Conservation (phyloP, 2,797 vertebrate genomes). For the Rhinoraja longicauda region DNA sequence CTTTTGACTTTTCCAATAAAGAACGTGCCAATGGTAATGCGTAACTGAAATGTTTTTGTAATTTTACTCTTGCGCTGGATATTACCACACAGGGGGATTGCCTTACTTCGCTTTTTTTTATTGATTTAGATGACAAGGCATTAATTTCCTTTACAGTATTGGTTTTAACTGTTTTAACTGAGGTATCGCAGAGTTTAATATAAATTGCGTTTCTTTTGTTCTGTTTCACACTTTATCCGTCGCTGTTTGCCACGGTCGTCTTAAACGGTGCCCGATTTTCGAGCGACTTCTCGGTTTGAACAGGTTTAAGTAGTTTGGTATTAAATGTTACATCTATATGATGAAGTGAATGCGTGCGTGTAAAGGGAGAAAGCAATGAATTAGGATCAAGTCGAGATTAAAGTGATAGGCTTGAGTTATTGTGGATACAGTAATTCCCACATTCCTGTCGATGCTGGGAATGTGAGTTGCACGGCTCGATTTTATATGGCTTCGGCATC, state of each 20-base stretch:
- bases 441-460: conserved; percentile 38
- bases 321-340: conserved; percentile 9
- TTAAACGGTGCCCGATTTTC: background rate
- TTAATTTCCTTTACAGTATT: background rate
- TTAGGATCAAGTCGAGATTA: conserved; percentile 36
- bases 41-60: conserved; percentile 21
- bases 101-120: background rate
- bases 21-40: background rate
- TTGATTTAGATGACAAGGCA: background rate
- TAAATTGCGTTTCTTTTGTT: background rate
- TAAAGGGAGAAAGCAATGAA: conserved; percentile 29
- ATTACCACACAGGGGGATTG: conserved; percentile 3
- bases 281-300: background rate
- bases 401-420: conserved; percentile 28
- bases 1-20: conserved; percentile 1
- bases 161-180: background rate
- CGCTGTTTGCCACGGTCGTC: background rate
- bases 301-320: background rate
- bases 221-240: background rate
- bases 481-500: conserved; percentile 38
- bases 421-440: conserved; percentile 37
- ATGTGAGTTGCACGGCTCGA: conserved; percentile 36
- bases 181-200: background rate
- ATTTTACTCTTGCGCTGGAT: background rate
- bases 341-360: conserved; percentile 4